Conservation (phyloP, 2,797 vertebrate species). For the Rhinogobio ventralis region DNA sequence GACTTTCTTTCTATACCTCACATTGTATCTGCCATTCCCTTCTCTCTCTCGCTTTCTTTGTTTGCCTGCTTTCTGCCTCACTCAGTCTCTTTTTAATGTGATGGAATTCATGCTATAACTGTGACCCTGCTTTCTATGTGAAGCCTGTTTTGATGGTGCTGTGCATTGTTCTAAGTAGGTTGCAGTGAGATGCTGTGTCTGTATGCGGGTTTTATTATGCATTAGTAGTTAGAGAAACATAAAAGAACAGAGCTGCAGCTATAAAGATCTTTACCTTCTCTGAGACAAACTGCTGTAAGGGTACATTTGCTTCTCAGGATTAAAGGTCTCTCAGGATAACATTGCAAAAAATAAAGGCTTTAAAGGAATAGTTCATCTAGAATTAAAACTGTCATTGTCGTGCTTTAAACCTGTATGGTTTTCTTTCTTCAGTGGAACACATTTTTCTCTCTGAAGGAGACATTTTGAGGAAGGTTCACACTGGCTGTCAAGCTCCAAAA, state of each 20-base stretch:
- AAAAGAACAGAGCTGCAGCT: neutral
- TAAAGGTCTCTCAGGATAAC: too few relatives aligned
- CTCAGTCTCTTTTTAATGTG: slow-evolving; percentile 1
- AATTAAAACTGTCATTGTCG: neutral
- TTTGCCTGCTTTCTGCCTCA: neutral
- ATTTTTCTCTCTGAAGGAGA: neutral
- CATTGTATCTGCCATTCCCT: neutral
- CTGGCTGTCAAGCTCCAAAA: neutral
- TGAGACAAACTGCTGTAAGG: neutral
- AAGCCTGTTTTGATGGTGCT: slow-evolving; percentile 5
- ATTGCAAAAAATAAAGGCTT: neutral
- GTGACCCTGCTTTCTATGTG: neutral
- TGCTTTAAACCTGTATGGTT: neutral
- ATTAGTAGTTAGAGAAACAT: neutral
- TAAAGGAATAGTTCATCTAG: neutral
- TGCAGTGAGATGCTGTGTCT: slow-evolving; percentile 3
- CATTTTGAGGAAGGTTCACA: neutral
- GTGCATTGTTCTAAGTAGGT: slow-evolving; percentile 16
- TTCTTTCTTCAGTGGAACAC: neutral
- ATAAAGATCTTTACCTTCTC: neutral
- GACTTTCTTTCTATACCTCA: slow-evolving; percentile 11
- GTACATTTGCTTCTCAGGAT: neutral
- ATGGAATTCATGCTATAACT: neutral
- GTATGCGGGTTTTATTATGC: slow-evolving; percentile 1
- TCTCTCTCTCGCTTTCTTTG: neutral